Evolutionary conservation across 2,888 invertebrate species (phyloP), one percentile per base, ranked within the genome.

Genomic region (Drosophila emarginata): DNA sequence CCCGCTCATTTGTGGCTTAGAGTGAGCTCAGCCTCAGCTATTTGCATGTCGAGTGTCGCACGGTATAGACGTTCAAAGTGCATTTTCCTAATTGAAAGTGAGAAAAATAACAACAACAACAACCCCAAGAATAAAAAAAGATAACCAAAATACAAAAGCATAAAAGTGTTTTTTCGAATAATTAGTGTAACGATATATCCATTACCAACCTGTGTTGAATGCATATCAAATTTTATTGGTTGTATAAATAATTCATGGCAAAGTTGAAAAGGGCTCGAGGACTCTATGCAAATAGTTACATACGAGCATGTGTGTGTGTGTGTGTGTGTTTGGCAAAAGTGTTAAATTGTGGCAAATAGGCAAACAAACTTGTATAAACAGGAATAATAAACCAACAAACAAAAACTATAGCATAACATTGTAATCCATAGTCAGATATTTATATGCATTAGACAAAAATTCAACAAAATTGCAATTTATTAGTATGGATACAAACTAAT

Each of bases 1-100:
- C 14, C 21, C 53, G 66, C 61, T 72, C 68, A 23, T 64, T 54
- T 62, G 63, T 65, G 61, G 64, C 66, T 69, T 62, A 58, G 60
- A 21, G 57, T 59, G 65, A 62, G 66, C 54, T 52, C 53, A 64
- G 68, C 59, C 54, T 75, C 72, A 68, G 72, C 82, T 82, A 82
- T 82, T 82, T 78, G 80, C 77, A 85, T 77, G 78, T 80, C 62
- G 78, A 71, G 69, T 76, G 82, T 58, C 67, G 75, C 68, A 74
- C 69, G 82, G 69, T 54, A 63, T 72, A 71, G 82, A 83, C 82
- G 82, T 81, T 61, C 72, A 68, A 54, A 54, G 54, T 54, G 54
- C 54, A 54, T 54, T 54, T 36, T 12, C 2, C 54, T 18, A 18
- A 39, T 50, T 40, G 37, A 37, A 45, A 56, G 45, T 39, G 50